Base-by-base conservation (phyloP, 35 echinoderm and acorn worm genomes). In the Heliocidaris erythrogramma region DNA sequence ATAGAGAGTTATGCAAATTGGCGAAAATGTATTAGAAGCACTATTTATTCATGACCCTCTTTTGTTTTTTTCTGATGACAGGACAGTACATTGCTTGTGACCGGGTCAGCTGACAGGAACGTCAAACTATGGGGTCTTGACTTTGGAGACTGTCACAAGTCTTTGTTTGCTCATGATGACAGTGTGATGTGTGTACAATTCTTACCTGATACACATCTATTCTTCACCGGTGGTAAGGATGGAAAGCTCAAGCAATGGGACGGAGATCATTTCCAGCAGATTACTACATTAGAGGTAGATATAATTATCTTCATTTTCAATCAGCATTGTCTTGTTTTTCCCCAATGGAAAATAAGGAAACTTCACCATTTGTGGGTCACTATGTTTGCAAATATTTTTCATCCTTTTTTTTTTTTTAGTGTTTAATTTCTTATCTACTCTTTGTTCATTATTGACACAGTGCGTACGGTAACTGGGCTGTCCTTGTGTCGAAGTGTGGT, bases 201-300 rank as follows among this genome's bases (percentile, higher is more conserved):
- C 94, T 93, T 99, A 42, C 98, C 96, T 2, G 85, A 95, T 31
- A 99, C 98, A 0, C 98, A 99, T 91, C 94, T 99, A 12, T 99
- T 99, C 85, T 99, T 99, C 95, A 97, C 95, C 12, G 96, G 95
- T 24, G 98, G 98, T 4, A 99, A 99, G 88, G 98, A 99, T 69
- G 87, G 93, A n/a, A 99, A 97, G 93, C 91, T 99, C 32, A 99
- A 99, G 84, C 98, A 99, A 85, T 99, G 98, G 98, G 98, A 99
- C 96, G 98, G 90, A 7, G 98, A 99, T 93, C 95, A 97, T 32
- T 99, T 97, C 94, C 95, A 99, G 71, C 94, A 95, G 49, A 95
- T 99, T 56, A 94, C 92, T 31, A 99, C 98, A 88, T 92, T 99
- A 30, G 96, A 99, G 96, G 98, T 99, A 17, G 12, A 29, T 21